A percentile compares a stretch with the other conserved stretches of the same genome.
Conservation (phyloP, 2,113 vertebrate genomes). For the Oncorhynchus tshawytscha region DNA sequence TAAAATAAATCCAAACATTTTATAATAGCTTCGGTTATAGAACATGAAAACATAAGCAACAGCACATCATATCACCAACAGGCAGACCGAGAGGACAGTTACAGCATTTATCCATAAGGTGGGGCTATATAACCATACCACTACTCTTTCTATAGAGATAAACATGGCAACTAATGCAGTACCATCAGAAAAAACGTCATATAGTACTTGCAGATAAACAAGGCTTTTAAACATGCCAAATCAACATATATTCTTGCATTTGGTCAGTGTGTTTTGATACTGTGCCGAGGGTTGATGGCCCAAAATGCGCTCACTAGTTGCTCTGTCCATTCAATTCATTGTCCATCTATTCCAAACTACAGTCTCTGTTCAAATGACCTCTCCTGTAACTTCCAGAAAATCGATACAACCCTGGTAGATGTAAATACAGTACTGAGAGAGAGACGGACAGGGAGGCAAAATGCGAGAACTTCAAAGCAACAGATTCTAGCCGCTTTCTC, state of each 20-base stretch:
- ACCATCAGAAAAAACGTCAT: constrained; percentile 52
- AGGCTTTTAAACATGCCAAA: background rate
- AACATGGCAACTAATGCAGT: constrained; percentile 28
- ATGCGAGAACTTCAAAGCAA: background rate
- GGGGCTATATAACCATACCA: constrained; percentile 30
- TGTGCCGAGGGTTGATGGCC: background rate
- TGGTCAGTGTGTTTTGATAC: background rate
- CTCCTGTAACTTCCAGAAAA: background rate
- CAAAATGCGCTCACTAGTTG: background rate
- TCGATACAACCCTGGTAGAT: background rate
- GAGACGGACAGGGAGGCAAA: background rate
- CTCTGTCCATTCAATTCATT: background rate
- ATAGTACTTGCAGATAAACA: constrained; percentile 50
- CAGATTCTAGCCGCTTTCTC: background rate
- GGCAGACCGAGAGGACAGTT: constrained; percentile 36
- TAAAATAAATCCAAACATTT: constrained; percentile 33
- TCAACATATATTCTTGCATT: background rate
- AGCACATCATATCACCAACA: background rate
- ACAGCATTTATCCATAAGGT: constrained; percentile 56
- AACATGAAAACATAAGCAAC: constrained; percentile 24
- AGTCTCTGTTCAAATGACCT: background rate
- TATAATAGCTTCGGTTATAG: constrained; percentile 72
- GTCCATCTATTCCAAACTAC: background rate
- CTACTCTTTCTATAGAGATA: background rate
- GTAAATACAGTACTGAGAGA: background rate